Base-by-base conservation (phyloP, 2,113 vertebrate genomes). In the Hystrix brachyura region DNA sequence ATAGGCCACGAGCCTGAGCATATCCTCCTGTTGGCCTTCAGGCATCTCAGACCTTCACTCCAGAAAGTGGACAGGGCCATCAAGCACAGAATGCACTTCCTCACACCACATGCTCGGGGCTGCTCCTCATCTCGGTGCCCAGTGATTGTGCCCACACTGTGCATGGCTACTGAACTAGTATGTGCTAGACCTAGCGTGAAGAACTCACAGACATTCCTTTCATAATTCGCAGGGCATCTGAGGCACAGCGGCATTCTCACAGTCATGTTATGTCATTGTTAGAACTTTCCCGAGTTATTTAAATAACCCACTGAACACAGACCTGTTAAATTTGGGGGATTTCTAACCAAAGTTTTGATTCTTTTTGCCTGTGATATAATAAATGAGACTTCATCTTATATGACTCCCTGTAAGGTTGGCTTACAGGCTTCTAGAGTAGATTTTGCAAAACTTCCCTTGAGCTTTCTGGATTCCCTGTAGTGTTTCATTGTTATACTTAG, bases 401-500 rank as follows among this genome's bases (percentile, higher is more conserved):
- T 11, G 15, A 48, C 21, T 90, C 8, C 62, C 83, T 94, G 57
- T n/a, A 69, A 48, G 21, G 21, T 84, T 88, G 74, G 51, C n/a
- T 91, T 89, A 64, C 14, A 84, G 72, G 55, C 83, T 87, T 83
- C 53, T 83, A 53, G 62, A 84, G 82, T 65, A 21, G 18, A 81
- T 96, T 90, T 62, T n/a, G n/a, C 79, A 80, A 72, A 95, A 79
- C 71, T 88, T 79, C 29, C 64, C 55, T 64, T 64, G 57, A 81
- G 65, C 32, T 79, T 95, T 85, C 71, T 80, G 55, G 48, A 65
- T 85, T 88, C 72, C 38, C 27, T 57, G 4, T 82, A 32, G 32
- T 65, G 62, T 89, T 87, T 69, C 65, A 32, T 90, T 62, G 6
- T 72, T 94, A 51, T 59, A 62, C 53, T n/a, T 34, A 60, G 9